Percentiles rank a stretch among this genome's conserved stretches.
phyloP scores from a whole-genome alignment of 2,113 vertebrate genomes.

The Mastomys natalensis region DNA sequence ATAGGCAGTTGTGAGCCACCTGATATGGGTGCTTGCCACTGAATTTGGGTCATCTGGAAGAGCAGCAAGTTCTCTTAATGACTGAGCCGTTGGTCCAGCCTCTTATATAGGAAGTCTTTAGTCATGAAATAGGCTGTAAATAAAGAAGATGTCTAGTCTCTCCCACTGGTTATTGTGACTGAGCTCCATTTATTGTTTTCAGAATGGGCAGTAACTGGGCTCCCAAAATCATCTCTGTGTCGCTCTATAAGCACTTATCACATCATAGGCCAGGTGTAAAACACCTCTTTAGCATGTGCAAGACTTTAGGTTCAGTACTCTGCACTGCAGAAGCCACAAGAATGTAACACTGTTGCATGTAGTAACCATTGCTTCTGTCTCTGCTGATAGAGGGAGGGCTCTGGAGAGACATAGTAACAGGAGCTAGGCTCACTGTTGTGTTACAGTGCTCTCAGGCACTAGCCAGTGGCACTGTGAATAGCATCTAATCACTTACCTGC shows the following conservation, averaged over 20 bases:
- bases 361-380: slow-evolving; percentile 9
- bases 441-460: neutral
- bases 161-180: neutral
- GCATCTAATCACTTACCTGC: neutral
- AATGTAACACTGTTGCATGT: neutral
- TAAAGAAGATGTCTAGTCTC: slow-evolving; percentile 30
- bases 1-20: neutral
- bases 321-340: neutral
- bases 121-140: slow-evolving; percentile 21
- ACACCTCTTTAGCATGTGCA: neutral
- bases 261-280: neutral
- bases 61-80: neutral
- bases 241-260: neutral
- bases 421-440: slow-evolving; percentile 8
- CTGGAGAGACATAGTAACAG: slow-evolving; percentile 14
- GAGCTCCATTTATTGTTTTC: slow-evolving; percentile 27
- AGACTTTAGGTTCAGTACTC: neutral
- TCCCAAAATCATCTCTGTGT: neutral
- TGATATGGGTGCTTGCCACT: neutral
- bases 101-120: slow-evolving; percentile 17
- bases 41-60: neutral
- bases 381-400: neutral
- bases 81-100: neutral
- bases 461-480: neutral
- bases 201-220: neutral